Evolutionary conservation across 2,888 invertebrate species (phyloP).

Genomic region (Drosophila atripex): DNA sequence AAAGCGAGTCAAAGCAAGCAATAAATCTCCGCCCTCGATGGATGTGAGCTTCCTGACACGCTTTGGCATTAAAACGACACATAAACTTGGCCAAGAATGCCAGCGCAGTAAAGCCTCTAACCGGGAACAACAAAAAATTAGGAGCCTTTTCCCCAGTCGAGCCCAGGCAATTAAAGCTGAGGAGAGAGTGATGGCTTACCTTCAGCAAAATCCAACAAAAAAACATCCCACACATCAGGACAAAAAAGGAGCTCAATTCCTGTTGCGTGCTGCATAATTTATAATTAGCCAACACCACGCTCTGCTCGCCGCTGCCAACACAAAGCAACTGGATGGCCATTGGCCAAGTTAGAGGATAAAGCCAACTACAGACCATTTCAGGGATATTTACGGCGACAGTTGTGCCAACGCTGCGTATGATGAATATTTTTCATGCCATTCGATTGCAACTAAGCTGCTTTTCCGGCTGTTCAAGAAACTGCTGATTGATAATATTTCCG

Average conservation of each 20-base stretch:
- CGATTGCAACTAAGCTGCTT: conserved; percentile 2
- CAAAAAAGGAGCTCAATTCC: conserved; percentile 28
- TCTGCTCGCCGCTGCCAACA: conserved; percentile 42
- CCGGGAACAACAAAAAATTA: not conserved
- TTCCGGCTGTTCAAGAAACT: conserved; percentile 9
- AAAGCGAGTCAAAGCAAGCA: conserved; percentile 21
- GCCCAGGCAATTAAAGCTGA: conserved; percentile 38
- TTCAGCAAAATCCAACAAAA: conserved; percentile 32
- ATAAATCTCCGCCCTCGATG: conserved; percentile 50
- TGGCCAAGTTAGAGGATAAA: conserved; percentile 12
- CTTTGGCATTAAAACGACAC: conserved; percentile 64
- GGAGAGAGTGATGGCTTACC: conserved; percentile 57
- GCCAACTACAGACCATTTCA: conserved; percentile 18
- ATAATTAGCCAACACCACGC: conserved; percentile 60
- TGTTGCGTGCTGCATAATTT: conserved; percentile 53
- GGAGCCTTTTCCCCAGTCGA: conserved; percentile 23
- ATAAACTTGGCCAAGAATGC: conserved; percentile 50
- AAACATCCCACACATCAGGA: conserved; percentile 11
- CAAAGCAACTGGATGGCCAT: conserved; percentile 3
- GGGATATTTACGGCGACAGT: conserved; percentile 31
- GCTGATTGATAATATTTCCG: conserved; percentile 38
- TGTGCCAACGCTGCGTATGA: conserved; percentile 44
- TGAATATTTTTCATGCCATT: conserved; percentile 31
- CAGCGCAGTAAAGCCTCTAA: conserved; percentile 24
- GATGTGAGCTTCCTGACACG: conserved; percentile 52